phyloP scores from a whole-genome alignment of 1,140 invertebrate species.

The Globodera rostochiensis region DNA sequence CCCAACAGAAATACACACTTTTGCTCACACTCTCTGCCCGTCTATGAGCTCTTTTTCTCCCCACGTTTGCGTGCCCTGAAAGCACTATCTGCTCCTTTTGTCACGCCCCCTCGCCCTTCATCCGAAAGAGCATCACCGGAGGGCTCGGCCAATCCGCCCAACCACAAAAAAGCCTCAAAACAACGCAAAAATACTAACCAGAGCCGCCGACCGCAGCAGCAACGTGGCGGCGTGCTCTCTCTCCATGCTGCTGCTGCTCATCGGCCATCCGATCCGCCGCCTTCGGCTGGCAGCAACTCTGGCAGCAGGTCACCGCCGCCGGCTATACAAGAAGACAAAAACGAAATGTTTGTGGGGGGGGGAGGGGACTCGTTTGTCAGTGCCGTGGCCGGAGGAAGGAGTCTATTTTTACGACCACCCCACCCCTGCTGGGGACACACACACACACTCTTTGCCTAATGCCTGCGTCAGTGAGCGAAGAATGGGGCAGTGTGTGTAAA shows the following conservation, averaged over 20 bases:
- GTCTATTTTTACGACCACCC: background rate
- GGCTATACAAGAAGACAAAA: background rate
- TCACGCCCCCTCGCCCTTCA: background rate
- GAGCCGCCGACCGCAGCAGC: background rate
- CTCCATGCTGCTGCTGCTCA: background rate
- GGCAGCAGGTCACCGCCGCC: background rate
- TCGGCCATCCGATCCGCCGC: background rate
- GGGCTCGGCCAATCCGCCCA: background rate
- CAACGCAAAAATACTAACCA: background rate
- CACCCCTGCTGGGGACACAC: background rate
- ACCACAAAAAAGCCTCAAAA: constrained; percentile 1
- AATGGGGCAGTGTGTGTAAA: background rate
- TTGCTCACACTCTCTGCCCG: background rate
- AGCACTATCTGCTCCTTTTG: background rate
- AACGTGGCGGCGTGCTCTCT: background rate
- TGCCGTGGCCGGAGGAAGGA: background rate
- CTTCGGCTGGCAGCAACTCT: background rate
- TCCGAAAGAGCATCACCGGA: background rate
- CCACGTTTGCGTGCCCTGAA: background rate
- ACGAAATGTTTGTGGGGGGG: background rate
- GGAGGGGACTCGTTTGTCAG: background rate
- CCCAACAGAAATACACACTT: background rate
- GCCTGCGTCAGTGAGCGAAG: too few species aligned
- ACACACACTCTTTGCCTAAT: background rate
- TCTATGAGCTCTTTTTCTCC: background rate